A percentile compares a stretch with the other conserved stretches of the same genome.
Evolutionary conservation across 2,888 invertebrate genomes (phyloP).

Genomic region (Chaetoderma sp.): DNA sequence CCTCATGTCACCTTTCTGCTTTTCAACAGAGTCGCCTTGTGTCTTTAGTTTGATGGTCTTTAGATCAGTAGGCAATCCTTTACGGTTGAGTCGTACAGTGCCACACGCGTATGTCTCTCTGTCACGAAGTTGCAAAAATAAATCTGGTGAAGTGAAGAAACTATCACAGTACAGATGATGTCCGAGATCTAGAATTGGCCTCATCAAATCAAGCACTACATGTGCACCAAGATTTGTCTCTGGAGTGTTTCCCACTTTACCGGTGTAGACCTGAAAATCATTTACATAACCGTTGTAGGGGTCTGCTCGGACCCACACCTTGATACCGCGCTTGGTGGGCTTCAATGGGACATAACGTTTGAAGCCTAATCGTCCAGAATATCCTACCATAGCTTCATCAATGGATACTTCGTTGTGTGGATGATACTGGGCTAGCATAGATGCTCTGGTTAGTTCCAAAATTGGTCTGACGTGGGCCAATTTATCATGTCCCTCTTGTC

Average conservation of each 20-base stretch:
- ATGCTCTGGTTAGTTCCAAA: background rate
- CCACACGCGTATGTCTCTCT: conserved; percentile 4
- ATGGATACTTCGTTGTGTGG: background rate
- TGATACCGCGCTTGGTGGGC: conserved; percentile 1
- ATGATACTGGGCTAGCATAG: background rate
- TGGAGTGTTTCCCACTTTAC: background rate
- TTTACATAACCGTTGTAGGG: background rate
- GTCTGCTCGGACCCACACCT: too few relatives aligned
- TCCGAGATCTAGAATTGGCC: background rate
- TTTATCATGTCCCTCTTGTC: background rate
- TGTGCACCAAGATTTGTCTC: background rate
- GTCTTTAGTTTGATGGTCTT: too few relatives aligned
- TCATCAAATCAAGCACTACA: conserved; percentile 7
- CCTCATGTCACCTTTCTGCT: background rate
- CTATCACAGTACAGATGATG: conserved; percentile 10
- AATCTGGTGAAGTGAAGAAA: conserved; percentile 1
- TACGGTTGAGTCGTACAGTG: background rate
- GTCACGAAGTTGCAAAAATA: background rate
- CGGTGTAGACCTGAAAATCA: background rate
- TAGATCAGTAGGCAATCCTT: background rate
- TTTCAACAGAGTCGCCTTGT: too few relatives aligned
- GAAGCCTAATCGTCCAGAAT: background rate
- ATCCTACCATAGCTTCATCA: conserved; percentile 2
- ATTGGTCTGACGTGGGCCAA: conserved; percentile 1
- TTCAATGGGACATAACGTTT: conserved; percentile 4